These are phyloP conservation scores for Calliscelio sp. DNA, from an alignment of 2,888 invertebrate genomes.

Conservation along the genomic window DNA sequence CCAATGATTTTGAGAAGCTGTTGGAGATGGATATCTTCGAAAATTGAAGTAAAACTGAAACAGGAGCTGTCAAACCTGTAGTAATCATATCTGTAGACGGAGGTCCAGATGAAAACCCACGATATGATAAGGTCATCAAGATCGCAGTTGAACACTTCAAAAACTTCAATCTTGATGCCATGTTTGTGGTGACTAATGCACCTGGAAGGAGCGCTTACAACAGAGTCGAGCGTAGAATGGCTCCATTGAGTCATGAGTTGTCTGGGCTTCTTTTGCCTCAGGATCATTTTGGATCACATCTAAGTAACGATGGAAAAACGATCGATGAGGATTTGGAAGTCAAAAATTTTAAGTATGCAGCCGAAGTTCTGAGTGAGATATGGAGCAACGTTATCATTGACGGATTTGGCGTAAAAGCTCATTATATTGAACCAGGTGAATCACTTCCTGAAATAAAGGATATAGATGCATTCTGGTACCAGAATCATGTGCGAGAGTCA, in stretches of 20 bases:
- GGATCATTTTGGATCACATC: conserved; percentile 79
- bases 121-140: conserved; percentile 73
- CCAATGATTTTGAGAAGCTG: no score
- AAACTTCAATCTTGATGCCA: conserved; percentile 76
- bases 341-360: conserved; percentile 81
- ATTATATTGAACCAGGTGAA: conserved; percentile 46
- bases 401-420: conserved; percentile 67
- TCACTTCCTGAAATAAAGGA: not conserved
- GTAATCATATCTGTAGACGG: conserved; percentile 77
- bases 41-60: conserved; percentile 37
- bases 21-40: conserved; percentile 70
- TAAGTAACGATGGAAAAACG: conserved; percentile 78
- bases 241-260: conserved; percentile 80
- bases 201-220: conserved; percentile 82
- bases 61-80: conserved; percentile 77
- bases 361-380: conserved; percentile 78
- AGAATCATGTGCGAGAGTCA: conserved; percentile 75
- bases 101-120: no score
- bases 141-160: conserved; percentile 75
- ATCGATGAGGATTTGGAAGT: conserved; percentile 80
- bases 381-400: conserved; percentile 79
- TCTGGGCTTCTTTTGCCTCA: conserved; percentile 79
- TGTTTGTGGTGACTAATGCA: conserved; percentile 80
- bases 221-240: conserved; percentile 81
- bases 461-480: conserved; percentile 72